phyloP scores from a whole-genome alignment of 2,113 vertebrate species.

The Ivindomyrus marchei region DNA sequence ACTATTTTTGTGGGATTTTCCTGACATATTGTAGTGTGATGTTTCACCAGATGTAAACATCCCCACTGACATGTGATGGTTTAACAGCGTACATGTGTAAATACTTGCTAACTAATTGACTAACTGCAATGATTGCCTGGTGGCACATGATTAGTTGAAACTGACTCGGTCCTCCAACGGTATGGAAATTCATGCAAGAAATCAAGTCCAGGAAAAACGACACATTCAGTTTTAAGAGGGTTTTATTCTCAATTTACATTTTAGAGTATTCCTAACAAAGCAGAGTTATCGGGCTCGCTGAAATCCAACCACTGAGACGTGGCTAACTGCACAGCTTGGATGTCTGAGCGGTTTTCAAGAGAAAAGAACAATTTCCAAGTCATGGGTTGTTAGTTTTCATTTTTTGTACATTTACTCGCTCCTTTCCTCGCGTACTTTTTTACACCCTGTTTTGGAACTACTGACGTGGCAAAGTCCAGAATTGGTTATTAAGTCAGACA shows the following conservation, averaged over 20 bases:
- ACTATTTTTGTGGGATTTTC: background rate
- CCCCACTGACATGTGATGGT: background rate
- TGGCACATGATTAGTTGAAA: too few species aligned
- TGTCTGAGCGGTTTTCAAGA: slow-evolving; percentile 50
- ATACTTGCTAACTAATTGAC: background rate
- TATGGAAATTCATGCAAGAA: background rate
- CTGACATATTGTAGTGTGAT: background rate
- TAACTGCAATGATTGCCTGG: background rate
- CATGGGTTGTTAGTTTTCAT: slow-evolving; percentile 53
- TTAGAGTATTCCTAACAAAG: slow-evolving; percentile 50
- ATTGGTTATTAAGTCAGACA: slow-evolving; percentile 37
- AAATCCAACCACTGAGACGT: slow-evolving; percentile 58
- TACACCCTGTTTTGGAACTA: slow-evolving; percentile 36
- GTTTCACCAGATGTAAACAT: background rate
- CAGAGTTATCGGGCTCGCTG: slow-evolving; percentile 53
- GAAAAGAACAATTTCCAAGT: slow-evolving; percentile 49
- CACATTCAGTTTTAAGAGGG: background rate
- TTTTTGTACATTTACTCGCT: slow-evolving; percentile 34
- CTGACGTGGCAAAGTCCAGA: slow-evolving; percentile 39
- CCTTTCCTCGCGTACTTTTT: slow-evolving; percentile 16
- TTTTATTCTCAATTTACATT: slow-evolving; percentile 28
- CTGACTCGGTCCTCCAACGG: background rate
- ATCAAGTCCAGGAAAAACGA: background rate
- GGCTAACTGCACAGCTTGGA: slow-evolving; percentile 51
- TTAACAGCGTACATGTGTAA: background rate